Evolutionary conservation across 2,797 vertebrate species (phyloP), one percentile per base, ranked within the genome.

Genomic region (Hylomyscus alleni): DNA sequence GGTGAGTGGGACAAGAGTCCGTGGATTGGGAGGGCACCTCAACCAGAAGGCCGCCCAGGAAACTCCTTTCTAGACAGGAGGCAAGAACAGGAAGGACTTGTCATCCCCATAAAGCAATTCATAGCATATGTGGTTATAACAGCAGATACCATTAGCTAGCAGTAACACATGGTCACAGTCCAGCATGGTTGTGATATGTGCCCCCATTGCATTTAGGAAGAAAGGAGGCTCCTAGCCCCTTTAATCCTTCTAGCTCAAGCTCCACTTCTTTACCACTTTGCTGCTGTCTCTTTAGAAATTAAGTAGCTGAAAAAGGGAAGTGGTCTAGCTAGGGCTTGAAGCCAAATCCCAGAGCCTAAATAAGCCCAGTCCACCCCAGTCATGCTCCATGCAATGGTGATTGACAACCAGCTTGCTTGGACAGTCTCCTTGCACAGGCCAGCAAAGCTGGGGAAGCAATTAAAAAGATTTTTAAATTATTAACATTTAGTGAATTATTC

Each of bases 401-500:
- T 87, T 97, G 97, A 97, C 97, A 97, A 92, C 88, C 56, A 44
- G 85, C 85, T 96, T 88, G 90, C 85, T 13, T 76, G 81, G 85
- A 84, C 73, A 8, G 72, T 69, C 2, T 31, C 97, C 82, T 89
- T 89, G 75, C 80, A 84, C 89, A 95, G 90, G 62, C 54, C 15
- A 34, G 93, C 94, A 73, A 89, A 96, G 96, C 87, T 58, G 91
- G 97, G 93, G 96, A 98, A 98, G 98, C 98, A 98, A 98, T 98
- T 98, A 98, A 98, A 98, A 97, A 97, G 97, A 98, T 98, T 98
- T 98, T 97, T 98, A 98, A 98, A 98, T 98, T 98, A 98, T 98
- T 98, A 98, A 98, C 97, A 97, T 98, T 98, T 98, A 97, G 97
- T 99, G 90, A 98, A 99, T 99, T 98, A 98, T 99, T 98, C 97